These are phyloP conservation scores for Limulus polyphemus DNA, from an alignment of 2,888 invertebrate species.

Conservation along the genomic window DNA sequence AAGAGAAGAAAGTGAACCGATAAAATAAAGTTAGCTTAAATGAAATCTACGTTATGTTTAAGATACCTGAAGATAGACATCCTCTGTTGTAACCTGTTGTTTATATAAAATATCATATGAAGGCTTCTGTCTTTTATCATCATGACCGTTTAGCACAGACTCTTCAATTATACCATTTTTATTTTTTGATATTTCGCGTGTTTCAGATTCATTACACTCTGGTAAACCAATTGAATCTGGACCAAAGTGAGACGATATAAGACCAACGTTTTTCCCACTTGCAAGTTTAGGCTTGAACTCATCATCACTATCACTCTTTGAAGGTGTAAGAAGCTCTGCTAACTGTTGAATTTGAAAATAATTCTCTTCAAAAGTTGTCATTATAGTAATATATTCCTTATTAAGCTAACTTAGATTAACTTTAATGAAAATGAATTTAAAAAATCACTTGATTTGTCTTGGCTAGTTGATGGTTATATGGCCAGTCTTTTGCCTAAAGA, in stretches of 20 bases:
- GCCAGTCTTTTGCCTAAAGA: no score
- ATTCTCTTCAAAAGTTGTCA: conserved; percentile 5
- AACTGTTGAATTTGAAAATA: conserved; percentile 38
- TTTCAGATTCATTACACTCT: no score
- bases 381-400: no score
- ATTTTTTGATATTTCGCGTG: no score
- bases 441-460: no score
- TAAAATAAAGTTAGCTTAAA: background rate
- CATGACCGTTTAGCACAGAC: conserved; percentile 31
- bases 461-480: no score
- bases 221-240: no score
- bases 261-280: background rate
- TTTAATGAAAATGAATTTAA: no score
- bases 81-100: conserved; percentile 70
- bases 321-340: conserved; percentile 21
- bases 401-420: no score
- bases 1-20: background rate
- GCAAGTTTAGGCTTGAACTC: background rate
- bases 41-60: background rate
- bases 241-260: background rate
- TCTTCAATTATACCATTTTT: conserved; percentile 8
- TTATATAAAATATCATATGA: conserved; percentile 68
- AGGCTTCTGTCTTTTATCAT: conserved; percentile 53
- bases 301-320: background rate
- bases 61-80: conserved; percentile 64